phyloP scores from a whole-genome alignment of 2,888 invertebrate genomes.

The Punctoribates punctum region DNA sequence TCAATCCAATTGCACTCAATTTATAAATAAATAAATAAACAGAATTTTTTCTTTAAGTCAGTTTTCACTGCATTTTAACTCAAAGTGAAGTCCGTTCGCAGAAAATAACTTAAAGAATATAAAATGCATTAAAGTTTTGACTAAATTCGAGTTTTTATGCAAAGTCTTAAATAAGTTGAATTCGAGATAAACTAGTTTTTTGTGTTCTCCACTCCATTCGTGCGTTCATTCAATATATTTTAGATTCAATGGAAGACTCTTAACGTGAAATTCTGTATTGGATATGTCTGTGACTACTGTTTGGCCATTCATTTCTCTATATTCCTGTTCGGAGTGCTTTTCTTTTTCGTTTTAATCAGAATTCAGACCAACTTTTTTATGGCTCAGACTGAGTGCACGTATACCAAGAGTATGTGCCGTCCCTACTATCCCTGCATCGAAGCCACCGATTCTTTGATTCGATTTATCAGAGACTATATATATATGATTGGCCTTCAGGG shows the following conservation, averaged over 20 bases:
- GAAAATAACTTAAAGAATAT: not conserved
- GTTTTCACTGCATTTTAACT: not conserved
- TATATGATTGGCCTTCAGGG: slow-evolving; percentile 34
- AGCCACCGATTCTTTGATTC: slow-evolving; percentile 23
- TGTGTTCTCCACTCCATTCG: not conserved
- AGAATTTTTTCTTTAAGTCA: not conserved
- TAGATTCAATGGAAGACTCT: not conserved
- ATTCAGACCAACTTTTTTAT: slow-evolving; percentile 22
- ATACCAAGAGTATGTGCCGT: not conserved
- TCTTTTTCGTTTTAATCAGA: slow-evolving; percentile 3
- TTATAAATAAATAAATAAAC: slow-evolving; percentile 24
- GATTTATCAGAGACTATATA: slow-evolving; percentile 26
- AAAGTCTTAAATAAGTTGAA: slow-evolving; percentile 9
- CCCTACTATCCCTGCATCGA: not conserved
- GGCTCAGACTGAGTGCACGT: not conserved
- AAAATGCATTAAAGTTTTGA: slow-evolving; percentile 11
- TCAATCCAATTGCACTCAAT: not conserved
- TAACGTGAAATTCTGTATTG: slow-evolving; percentile 1
- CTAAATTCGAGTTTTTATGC: not conserved
- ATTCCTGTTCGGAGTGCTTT: not conserved
- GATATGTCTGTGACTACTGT: not conserved
- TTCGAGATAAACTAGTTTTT: not conserved
- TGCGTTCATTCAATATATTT: not conserved
- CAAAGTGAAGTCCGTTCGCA: not conserved
- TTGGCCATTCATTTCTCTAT: slow-evolving; percentile 31